These are phyloP conservation scores for Patiria miniata DNA, from an alignment of 35 echinoderm and acorn worm genomes.

Conservation along the genomic window DNA sequence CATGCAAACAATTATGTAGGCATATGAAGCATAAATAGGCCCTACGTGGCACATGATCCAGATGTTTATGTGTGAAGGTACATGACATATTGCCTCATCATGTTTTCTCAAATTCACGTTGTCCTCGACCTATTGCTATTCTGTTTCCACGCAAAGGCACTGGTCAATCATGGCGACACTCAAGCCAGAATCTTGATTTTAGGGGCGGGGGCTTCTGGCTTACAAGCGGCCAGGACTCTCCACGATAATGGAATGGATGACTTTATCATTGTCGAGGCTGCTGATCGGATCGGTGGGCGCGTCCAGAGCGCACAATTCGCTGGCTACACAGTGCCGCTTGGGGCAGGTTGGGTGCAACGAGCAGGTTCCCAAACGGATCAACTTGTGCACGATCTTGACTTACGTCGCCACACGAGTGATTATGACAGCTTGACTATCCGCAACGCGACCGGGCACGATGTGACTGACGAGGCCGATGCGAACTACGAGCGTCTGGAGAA, in stretches of 20 bases:
- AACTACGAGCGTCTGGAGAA: neutral
- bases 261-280: constrained; percentile 48
- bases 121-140: too few relatives aligned
- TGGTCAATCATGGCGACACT: neutral
- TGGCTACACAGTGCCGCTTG: neutral
- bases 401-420: neutral
- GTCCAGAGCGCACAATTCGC: constrained; percentile 11
- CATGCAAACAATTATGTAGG: too few relatives aligned
- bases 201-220: constrained; percentile 44
- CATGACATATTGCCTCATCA: too few relatives aligned
- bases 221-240: constrained; percentile 23
- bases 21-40: too few relatives aligned
- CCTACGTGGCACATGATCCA: too few relatives aligned
- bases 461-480: neutral
- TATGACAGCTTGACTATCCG: neutral
- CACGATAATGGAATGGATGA: constrained; percentile 37
- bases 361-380: neutral
- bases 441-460: constrained; percentile 17
- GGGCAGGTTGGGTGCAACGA: neutral
- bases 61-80: too few relatives aligned
- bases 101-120: too few relatives aligned
- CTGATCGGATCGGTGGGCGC: constrained; percentile 31
- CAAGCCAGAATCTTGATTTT: constrained; percentile 40
- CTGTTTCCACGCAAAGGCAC: too few relatives aligned
- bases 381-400: neutral